A percentile compares a stretch with the other conserved stretches of the same genome.
These are phyloP conservation scores for Papilio demoleus DNA, from an alignment of 2,888 invertebrate species.

Conservation along the genomic window DNA sequence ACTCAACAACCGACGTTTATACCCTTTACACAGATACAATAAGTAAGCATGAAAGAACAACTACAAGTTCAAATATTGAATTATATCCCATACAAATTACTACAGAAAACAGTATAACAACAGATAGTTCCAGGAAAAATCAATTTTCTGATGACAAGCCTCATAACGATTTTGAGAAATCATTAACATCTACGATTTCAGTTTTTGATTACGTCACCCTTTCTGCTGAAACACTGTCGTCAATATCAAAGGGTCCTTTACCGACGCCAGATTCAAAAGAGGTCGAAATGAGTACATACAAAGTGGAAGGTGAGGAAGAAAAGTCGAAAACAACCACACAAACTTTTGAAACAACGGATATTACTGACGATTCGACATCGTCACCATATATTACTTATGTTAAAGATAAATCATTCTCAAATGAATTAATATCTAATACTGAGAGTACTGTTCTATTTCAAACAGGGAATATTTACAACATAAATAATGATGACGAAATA, in stretches of 20 bases:
- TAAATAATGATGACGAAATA: neutral
- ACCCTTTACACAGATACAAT: neutral
- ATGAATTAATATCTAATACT: neutral
- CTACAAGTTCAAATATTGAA: neutral
- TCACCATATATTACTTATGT: neutral
- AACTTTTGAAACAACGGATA: neutral
- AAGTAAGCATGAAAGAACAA: neutral
- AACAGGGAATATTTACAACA: neutral
- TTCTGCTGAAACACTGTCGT: neutral
- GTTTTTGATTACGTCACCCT: constrained; percentile 1
- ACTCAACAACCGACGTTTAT: neutral
- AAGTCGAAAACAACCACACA: neutral
- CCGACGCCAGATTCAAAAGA: neutral
- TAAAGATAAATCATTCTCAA: neutral
- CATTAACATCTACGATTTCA: constrained; percentile 2
- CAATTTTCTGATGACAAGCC: neutral
- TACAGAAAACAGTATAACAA: constrained; percentile 3
- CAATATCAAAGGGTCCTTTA: neutral
- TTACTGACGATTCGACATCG: neutral
- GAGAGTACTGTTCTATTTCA: neutral
- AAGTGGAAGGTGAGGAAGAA: neutral
- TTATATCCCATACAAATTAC: neutral
- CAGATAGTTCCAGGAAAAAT: neutral
- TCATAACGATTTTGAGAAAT: neutral
- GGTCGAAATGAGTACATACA: neutral